Evolutionary conservation across 2,797 vertebrate genomes (phyloP).

Genomic region (Discoglossus pictus): DNA sequence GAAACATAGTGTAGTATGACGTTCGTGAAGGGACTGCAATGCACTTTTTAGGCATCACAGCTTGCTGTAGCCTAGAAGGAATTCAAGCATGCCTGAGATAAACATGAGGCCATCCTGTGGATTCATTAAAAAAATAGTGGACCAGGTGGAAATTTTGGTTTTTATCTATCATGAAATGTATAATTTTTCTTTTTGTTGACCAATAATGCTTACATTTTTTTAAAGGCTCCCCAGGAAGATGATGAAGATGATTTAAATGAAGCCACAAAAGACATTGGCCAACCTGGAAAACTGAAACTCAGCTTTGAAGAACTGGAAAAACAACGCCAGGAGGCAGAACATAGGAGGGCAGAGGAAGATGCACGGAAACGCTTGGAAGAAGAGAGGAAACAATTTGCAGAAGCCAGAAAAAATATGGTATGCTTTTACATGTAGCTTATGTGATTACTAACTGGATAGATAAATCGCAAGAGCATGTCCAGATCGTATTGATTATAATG

Average conservation of each 20-base stretch:
- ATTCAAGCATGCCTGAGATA: too few relatives aligned
- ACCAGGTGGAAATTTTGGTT: too few relatives aligned
- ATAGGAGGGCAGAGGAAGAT: constrained; percentile 87
- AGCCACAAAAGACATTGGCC: constrained; percentile 68
- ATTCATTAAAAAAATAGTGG: too few relatives aligned
- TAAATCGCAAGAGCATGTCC: too few relatives aligned
- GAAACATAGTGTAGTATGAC: too few relatives aligned
- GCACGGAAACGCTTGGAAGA: constrained; percentile 88
- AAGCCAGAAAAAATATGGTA: constrained; percentile 95
- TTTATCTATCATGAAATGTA: neutral
- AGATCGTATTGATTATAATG: too few relatives aligned
- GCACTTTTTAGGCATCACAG: too few relatives aligned
- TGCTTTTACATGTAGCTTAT: neutral
- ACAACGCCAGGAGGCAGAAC: constrained; percentile 80
- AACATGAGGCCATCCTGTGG: too few relatives aligned
- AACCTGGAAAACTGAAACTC: constrained; percentile 77
- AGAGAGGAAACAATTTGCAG: constrained; percentile 91
- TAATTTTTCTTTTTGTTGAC: neutral
- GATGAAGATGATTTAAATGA: constrained; percentile 74
- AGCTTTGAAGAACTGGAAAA: constrained; percentile 82
- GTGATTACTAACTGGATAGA: too few relatives aligned
- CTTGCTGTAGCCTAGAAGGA: too few relatives aligned
- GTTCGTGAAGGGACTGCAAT: too few relatives aligned
- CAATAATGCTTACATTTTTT: neutral
- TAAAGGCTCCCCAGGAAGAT: constrained; percentile 72